These are phyloP conservation scores for Pecten maximus DNA, from an alignment of 2,888 invertebrate genomes.

Conservation along the genomic window DNA sequence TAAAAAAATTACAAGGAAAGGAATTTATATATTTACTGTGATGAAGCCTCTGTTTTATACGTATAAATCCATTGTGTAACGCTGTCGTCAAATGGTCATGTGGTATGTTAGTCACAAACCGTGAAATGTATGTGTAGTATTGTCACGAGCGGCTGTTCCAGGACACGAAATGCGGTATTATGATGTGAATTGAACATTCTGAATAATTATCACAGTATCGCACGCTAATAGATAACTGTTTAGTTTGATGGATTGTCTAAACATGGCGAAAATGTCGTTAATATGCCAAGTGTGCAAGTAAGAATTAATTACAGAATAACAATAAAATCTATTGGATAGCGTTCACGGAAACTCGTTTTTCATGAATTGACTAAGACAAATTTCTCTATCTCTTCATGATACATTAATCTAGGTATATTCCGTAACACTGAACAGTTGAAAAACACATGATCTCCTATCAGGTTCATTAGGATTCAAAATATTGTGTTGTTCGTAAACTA, in stretches of 20 bases:
- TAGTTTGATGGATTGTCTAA: neutral
- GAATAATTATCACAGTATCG: neutral
- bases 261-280: neutral
- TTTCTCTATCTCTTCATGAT: neutral
- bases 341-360: slow-evolving; percentile 9
- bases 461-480: neutral
- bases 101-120: neutral
- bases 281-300: slow-evolving; percentile 1
- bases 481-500: neutral
- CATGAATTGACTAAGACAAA: neutral
- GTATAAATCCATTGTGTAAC: neutral
- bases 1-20: neutral
- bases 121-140: slow-evolving; percentile 10
- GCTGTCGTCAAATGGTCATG: neutral
- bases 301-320: neutral
- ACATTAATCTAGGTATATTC: neutral
- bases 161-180: neutral
- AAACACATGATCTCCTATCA: too few species aligned
- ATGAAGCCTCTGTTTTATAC: neutral
- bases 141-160: neutral
- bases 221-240: neutral
- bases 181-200: neutral
- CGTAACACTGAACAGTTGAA: too few species aligned
- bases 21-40: neutral
- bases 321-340: neutral